Conservation (phyloP, 2,113 vertebrate genomes). For the Ameiurus melas region DNA sequence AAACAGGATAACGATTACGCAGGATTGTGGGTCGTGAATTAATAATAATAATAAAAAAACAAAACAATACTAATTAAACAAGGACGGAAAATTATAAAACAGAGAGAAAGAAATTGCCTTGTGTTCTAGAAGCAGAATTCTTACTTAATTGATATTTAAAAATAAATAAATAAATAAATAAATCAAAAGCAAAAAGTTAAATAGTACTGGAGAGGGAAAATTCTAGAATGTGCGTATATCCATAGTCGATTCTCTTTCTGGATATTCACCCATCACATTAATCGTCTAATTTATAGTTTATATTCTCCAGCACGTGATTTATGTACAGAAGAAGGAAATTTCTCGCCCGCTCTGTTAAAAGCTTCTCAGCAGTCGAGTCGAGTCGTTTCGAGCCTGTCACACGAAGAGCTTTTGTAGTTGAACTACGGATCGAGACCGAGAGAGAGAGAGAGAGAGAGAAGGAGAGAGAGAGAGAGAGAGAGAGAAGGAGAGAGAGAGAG, state of each 20-base stretch:
- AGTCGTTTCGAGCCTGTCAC: slow-evolving; percentile 6
- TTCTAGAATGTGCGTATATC: neutral
- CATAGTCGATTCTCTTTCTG: neutral
- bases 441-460: neutral
- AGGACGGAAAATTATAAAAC: no score
- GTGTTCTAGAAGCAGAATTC: no score
- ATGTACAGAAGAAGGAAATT: neutral
- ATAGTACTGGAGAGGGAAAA: no score
- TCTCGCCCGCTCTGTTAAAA: slow-evolving; percentile 25
- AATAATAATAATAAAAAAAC: no score
- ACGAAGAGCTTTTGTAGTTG: slow-evolving; percentile 47
- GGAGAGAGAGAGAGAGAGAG: slow-evolving; percentile 6
- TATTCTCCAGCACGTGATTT: neutral
- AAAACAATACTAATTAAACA: no score
- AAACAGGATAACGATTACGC: no score
- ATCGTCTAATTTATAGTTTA: neutral
- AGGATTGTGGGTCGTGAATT: no score
- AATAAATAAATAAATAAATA: no score
- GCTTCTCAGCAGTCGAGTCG: slow-evolving; percentile 15
- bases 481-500: neutral
- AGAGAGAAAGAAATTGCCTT: no score
- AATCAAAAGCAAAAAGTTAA: no score
- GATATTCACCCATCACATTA: neutral
- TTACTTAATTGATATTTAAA: no score
- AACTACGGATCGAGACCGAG: neutral